phyloP scores from a whole-genome alignment of 2,113 vertebrate genomes.

The Leptodactylus fuscus region DNA sequence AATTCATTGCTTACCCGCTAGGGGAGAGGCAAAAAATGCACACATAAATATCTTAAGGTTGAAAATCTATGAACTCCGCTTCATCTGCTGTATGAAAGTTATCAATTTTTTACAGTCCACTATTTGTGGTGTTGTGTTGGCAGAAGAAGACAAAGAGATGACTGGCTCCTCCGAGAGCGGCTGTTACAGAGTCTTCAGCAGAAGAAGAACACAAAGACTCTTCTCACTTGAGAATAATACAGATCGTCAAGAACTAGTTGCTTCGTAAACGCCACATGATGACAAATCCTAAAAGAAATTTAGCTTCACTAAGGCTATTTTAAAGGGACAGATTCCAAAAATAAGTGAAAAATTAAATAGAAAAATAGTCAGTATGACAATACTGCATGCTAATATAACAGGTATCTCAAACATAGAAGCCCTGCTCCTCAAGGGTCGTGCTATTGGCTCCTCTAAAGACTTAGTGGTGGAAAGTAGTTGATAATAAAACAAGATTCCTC shows the following conservation, averaged over 20 bases:
- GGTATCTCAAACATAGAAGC: too few relatives aligned
- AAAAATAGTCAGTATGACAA: too few relatives aligned
- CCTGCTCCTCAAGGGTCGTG: too few relatives aligned
- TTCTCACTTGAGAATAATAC: not conserved
- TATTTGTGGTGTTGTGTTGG: not conserved
- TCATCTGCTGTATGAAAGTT: conserved; percentile 7
- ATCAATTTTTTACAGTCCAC: conserved; percentile 6
- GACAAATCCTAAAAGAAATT: conserved; percentile 3
- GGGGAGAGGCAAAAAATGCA: not conserved
- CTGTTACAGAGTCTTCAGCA: not conserved
- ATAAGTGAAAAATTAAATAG: not conserved
- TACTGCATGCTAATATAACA: too few relatives aligned
- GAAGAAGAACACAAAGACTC: not conserved
- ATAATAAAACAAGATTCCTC: not conserved
- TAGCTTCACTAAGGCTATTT: not conserved
- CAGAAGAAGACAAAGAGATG: conserved; percentile 3
- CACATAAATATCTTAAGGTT: not conserved
- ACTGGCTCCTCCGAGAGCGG: conserved; percentile 12
- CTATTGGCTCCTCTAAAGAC: too few relatives aligned
- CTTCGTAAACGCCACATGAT: not conserved
- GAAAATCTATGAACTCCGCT: not conserved
- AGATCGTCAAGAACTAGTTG: not conserved
- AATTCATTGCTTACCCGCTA: not conserved
- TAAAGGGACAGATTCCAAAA: not conserved
- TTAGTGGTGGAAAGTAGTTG: not conserved